These are phyloP conservation scores for Xylophagus ater DNA, from an alignment of 2,888 invertebrate species.

Conservation along the genomic window DNA sequence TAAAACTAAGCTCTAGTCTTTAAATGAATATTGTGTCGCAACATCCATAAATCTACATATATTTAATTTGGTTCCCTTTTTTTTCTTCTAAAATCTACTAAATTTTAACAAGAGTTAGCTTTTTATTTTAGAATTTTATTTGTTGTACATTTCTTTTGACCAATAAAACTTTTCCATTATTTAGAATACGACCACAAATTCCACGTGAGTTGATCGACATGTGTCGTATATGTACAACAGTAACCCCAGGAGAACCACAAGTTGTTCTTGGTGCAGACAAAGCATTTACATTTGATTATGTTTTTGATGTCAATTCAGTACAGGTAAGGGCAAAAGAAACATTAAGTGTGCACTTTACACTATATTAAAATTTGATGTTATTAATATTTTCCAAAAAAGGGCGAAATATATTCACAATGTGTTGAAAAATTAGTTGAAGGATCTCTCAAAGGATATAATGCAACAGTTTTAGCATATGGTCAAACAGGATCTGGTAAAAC, in stretches of 20 bases:
- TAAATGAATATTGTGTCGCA: constrained; percentile 1
- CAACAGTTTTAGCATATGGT: constrained; percentile 93
- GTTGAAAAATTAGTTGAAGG: constrained; percentile 81
- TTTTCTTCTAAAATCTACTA: not conserved
- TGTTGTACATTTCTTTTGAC: not conserved
- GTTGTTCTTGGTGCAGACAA: constrained; percentile 87
- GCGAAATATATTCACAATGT: constrained; percentile 68
- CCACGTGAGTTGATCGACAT: constrained; percentile 88
- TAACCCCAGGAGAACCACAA: constrained; percentile 82
- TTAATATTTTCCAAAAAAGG: constrained; percentile 17
- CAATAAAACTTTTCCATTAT: constrained; percentile 25
- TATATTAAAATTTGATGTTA: too few species aligned
- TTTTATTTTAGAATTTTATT: too few species aligned
- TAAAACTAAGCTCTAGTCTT: too few species aligned
- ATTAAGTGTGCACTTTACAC: too few species aligned
- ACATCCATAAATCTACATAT: constrained; percentile 4
- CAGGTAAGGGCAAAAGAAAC: too few species aligned
- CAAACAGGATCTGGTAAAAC: constrained; percentile 99
- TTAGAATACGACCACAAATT: constrained; percentile 89
- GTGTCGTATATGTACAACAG: constrained; percentile 85
- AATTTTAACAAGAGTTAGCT: too few species aligned
- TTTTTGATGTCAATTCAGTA: constrained; percentile 68
- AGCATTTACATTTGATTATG: constrained; percentile 93
- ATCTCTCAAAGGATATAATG: constrained; percentile 93
- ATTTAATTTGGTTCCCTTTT: constrained; percentile 1